phyloP scores from a whole-genome alignment of 2,797 vertebrate genomes.

The Miichthys miiuy region DNA sequence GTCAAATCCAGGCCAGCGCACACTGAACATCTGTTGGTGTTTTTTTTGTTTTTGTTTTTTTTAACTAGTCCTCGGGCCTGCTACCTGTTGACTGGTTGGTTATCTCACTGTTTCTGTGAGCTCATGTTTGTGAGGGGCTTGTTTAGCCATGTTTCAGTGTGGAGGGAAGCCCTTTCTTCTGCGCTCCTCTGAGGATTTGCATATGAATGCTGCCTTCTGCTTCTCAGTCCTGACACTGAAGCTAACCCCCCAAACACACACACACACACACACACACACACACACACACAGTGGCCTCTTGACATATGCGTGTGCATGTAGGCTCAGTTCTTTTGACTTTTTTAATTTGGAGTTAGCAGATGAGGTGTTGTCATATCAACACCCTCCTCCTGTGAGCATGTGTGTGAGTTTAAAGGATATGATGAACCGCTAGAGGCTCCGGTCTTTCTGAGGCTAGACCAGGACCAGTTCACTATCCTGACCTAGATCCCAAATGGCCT shows the following conservation, averaged over 20 bases:
- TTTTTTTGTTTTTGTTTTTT: no score
- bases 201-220: constrained; percentile 83
- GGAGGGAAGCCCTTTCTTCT: constrained; percentile 43
- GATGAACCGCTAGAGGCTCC: constrained; percentile 38
- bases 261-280: not conserved
- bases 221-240: constrained; percentile 61
- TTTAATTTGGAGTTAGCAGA: constrained; percentile 3
- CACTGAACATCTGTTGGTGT: constrained; percentile 59
- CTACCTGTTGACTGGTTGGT: constrained; percentile 58
- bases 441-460: constrained; percentile 61
- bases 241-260: no score
- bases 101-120: constrained; percentile 32
- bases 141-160: constrained; percentile 30
- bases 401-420: constrained; percentile 24
- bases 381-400: constrained; percentile 8
- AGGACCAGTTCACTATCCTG: constrained; percentile 73
- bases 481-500: constrained; percentile 81
- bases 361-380: constrained; percentile 14
- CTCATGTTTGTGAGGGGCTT: constrained; percentile 23
- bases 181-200: constrained; percentile 67
- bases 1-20: constrained; percentile 68
- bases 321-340: not conserved
- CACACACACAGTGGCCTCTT: constrained; percentile 47
- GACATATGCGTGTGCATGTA: constrained; percentile 19
- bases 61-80: constrained; percentile 33